Percentiles rank a stretch among this genome's conserved stretches.
Conservation (phyloP, 2,888 invertebrate species). For the Habrosyne pyritoides region DNA sequence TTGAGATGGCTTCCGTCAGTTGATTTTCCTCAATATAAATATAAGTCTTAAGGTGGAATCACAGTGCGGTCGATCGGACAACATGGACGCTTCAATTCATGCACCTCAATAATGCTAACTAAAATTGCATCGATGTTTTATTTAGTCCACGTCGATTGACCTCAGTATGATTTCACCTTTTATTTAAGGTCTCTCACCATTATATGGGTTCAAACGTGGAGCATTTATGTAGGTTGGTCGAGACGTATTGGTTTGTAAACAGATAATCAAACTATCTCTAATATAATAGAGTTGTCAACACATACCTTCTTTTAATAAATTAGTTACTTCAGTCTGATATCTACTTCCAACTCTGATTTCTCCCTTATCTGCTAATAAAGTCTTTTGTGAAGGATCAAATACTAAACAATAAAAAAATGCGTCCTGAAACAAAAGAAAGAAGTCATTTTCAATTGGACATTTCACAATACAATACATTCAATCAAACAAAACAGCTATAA, state of each 20-base stretch:
- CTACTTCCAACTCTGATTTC: constrained; percentile 96
- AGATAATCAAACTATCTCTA: too few species aligned
- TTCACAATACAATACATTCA: constrained; percentile 12
- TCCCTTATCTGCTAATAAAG: constrained; percentile 98
- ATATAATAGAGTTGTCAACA: constrained; percentile 17
- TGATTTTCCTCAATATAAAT: not conserved
- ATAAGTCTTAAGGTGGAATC: not conserved
- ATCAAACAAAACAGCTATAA: not conserved
- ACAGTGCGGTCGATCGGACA: not conserved
- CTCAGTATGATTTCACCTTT: too few species aligned
- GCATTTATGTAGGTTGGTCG: too few species aligned
- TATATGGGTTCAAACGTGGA: too few species aligned
- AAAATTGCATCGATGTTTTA: too few species aligned
- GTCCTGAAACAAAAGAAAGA: constrained; percentile 88
- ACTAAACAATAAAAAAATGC: constrained; percentile 99
- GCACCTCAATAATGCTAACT: too few species aligned
- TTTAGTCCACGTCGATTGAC: too few species aligned
- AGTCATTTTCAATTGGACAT: constrained; percentile 34
- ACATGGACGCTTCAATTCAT: not conserved
- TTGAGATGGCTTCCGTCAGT: not conserved
- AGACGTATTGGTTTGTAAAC: too few species aligned
- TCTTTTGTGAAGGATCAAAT: constrained; percentile 99
- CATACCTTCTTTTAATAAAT: constrained; percentile 90
- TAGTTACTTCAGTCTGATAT: constrained; percentile 97
- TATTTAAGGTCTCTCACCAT: too few species aligned